Conservation (phyloP, 2,888 invertebrate genomes). For the Tetragnatha montana region DNA sequence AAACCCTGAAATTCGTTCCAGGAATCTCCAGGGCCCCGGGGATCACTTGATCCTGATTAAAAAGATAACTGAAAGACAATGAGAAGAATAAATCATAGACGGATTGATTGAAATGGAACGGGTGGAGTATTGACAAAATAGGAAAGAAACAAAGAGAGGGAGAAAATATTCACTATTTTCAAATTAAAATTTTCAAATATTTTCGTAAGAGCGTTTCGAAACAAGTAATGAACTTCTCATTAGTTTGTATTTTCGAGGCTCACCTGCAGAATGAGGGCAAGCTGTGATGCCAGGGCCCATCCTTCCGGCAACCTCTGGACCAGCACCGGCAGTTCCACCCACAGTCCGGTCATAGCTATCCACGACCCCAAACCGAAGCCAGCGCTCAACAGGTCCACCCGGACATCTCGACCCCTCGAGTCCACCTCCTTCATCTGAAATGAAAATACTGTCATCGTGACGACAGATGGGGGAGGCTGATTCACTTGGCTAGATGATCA, state of each 20-base stretch:
- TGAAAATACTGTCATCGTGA: not conserved
- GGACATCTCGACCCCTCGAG: not conserved
- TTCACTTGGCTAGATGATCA: too few relatives aligned
- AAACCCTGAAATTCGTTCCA: too few relatives aligned
- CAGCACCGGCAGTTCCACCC: conserved; percentile 89
- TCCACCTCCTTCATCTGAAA: conserved; percentile 1
- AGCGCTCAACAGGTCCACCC: conserved; percentile 66
- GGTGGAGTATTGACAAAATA: too few relatives aligned
- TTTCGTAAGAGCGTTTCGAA: not conserved
- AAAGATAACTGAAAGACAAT: too few relatives aligned
- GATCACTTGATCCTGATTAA: too few relatives aligned
- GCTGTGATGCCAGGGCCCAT: conserved; percentile 89
- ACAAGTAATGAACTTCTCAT: not conserved
- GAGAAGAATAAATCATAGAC: too few relatives aligned
- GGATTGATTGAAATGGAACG: too few relatives aligned
- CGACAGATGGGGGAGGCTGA: too few relatives aligned
- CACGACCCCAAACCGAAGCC: conserved; percentile 80
- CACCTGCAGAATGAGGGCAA: conserved; percentile 82
- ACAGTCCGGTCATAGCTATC: conserved; percentile 92
- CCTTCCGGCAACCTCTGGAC: conserved; percentile 88
- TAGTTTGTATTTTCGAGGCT: not conserved
- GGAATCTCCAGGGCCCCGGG: too few relatives aligned
- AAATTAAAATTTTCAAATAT: not conserved
- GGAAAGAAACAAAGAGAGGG: too few relatives aligned
- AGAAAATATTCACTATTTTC: too few relatives aligned